Evolutionary conservation across 64 coral and sea anemone species (phyloP).

Genomic region (Acropora tenuis): DNA sequence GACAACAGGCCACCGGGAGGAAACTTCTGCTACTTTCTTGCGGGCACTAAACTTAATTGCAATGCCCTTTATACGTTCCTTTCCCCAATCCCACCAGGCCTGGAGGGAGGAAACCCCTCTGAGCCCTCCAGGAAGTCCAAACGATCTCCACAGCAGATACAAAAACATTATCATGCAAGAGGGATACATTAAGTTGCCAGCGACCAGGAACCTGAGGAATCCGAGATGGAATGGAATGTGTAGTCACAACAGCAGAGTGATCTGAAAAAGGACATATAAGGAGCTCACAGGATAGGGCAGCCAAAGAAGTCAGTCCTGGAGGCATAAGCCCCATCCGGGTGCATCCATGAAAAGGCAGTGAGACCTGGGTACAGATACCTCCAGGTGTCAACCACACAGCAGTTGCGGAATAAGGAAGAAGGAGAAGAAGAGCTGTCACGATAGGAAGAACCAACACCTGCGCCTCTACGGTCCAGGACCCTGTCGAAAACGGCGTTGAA

Average conservation of each 20-base stretch:
- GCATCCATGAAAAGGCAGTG: neutral
- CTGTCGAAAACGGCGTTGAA: constrained; percentile 74
- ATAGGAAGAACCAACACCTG: neutral
- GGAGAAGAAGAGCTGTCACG: neutral
- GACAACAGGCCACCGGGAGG: neutral
- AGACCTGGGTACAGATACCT: neutral
- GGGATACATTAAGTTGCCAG: constrained; percentile 24
- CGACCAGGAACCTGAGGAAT: neutral
- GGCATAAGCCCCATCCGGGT: too few relatives aligned
- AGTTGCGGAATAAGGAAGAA: neutral
- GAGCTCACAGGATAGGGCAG: neutral
- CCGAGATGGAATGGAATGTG: neutral
- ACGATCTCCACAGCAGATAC: neutral
- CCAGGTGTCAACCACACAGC: neutral
- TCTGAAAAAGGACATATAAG: constrained; percentile 24
- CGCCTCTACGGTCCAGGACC: neutral
- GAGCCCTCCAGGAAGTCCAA: neutral
- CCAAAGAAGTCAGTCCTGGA: constrained; percentile 25
- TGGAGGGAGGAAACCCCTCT: neutral
- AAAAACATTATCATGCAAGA: neutral
- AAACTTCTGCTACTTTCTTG: neutral
- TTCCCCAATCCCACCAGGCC: constrained; percentile 48
- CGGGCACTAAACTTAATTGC: neutral
- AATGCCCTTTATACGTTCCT: constrained; percentile 4
- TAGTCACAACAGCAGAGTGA: constrained; percentile 22